A percentile compares a stretch with the other conserved stretches of the same genome.
phyloP scores from a whole-genome alignment of 2,888 invertebrate genomes.

The Erpobdella octoculata region DNA sequence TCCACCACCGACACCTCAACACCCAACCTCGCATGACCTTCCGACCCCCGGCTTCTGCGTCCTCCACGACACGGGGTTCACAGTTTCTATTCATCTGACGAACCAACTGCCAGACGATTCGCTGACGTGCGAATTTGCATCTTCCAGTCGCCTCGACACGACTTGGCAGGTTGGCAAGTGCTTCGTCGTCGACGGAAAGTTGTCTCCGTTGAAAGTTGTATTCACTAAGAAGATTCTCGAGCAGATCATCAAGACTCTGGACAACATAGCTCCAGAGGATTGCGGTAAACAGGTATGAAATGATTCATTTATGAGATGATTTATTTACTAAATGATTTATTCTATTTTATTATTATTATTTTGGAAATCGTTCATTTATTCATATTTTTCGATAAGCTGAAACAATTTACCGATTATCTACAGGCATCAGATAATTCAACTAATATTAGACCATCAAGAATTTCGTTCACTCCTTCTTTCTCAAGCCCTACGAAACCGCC shows the following conservation, averaged over 20 bases:
- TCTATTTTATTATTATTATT: too few species aligned
- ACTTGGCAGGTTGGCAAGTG: constrained; percentile 63
- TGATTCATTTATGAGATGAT: too few species aligned
- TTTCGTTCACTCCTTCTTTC: not conserved
- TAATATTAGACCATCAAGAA: not conserved
- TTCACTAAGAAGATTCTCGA: constrained; percentile 79
- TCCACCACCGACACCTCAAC: too few species aligned
- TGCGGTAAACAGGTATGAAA: too few species aligned
- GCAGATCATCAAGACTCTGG: constrained; percentile 62
- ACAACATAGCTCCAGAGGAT: constrained; percentile 43
- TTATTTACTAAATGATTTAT: too few species aligned
- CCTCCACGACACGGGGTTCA: constrained; percentile 13
- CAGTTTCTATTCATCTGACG: not conserved
- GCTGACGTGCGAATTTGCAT: not conserved
- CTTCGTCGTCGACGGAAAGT: constrained; percentile 64
- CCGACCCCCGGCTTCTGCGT: not conserved
- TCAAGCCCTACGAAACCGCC: not conserved
- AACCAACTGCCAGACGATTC: not conserved
- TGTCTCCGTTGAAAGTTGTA: constrained; percentile 75
- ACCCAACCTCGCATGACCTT: too few species aligned
- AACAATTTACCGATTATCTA: too few species aligned
- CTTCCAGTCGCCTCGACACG: not conserved
- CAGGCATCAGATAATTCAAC: too few species aligned
- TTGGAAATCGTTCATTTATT: too few species aligned
- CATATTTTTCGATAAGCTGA: too few species aligned